Evolutionary conservation across 2,888 invertebrate species (phyloP), one percentile per base, ranked within the genome.

Genomic region (Chaetoderma sp.): DNA sequence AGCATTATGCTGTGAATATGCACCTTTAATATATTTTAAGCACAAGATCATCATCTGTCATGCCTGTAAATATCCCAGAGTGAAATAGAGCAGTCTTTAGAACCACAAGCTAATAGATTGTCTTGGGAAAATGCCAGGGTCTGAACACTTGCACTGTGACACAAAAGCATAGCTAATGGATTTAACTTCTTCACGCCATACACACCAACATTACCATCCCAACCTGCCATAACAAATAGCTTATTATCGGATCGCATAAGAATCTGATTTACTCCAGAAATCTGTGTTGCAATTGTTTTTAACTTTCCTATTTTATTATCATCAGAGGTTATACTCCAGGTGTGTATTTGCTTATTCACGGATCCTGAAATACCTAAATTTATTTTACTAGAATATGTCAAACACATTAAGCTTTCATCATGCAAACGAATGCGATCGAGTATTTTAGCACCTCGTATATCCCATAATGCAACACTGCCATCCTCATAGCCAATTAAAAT

Each of bases 61-160:
- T 27, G 68, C 66, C 71, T 78, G 64, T 81, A 84, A 4, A 83
- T 65, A 68, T 80, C 75, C 83, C 84, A 84, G 21, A 83, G 62
- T 64, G 76, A 77, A 33, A 84, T 79, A 21, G 74, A 70, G 4
- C 72, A 67, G 65, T 84, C 84, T 62, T 81, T 79, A 21, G 80
- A 78, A 1, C 81, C 83, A 65, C 76, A 78, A 5, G 80, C 81
- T 21, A 84, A 64, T 5, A 72, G 49, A 50, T 78, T 72, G 36
- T 78, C 72, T 13, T 55, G 39, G n/a, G 78, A 73, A 68, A 83
- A 83, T 10, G 73, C 66, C 16, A 79, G 33, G 72, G 78, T 77
- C 52, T 79, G 75, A 23, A 81, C 74, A 69, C 77, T 80, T 18
- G 76, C 74, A 62, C 72, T 77, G 61, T 84, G 84, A 47, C 74